phyloP scores from a whole-genome alignment of 2,113 vertebrate genomes.

The Condylura cristata region DNA sequence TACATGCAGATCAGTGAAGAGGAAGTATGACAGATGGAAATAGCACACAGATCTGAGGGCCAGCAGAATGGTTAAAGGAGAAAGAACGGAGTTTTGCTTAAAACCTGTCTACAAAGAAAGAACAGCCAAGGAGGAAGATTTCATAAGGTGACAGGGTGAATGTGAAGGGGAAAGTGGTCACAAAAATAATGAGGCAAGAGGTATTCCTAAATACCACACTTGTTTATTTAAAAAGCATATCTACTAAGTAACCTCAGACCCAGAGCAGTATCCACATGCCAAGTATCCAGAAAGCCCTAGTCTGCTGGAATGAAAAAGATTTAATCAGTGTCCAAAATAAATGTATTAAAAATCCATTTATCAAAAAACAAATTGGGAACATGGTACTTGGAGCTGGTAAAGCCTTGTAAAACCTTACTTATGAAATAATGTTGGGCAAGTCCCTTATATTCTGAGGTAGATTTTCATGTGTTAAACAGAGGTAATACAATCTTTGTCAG shows the following conservation, averaged over 20 bases:
- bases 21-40: not conserved
- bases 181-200: not conserved
- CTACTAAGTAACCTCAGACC: not conserved
- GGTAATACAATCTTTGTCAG: not conserved
- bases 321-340: not conserved
- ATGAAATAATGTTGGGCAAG: not conserved
- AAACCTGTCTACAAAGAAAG: not conserved
- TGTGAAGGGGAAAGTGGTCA: not conserved
- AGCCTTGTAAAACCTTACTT: not conserved
- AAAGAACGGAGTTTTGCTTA: not conserved
- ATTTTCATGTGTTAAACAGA: constrained; percentile 14
- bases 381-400: not conserved
- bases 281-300: not conserved
- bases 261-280: not conserved
- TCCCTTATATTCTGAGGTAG: not conserved
- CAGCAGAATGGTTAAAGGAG: not conserved
- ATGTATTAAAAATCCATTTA: not conserved
- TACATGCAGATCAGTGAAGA: not conserved
- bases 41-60: not conserved
- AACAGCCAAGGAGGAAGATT: not conserved
- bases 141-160: not conserved
- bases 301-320: not conserved
- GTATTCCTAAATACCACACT: not conserved
- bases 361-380: constrained; percentile 1
- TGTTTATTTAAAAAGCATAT: not conserved